phyloP scores from a whole-genome alignment of 2,797 vertebrate species.

The Corythornis leucogaster region DNA sequence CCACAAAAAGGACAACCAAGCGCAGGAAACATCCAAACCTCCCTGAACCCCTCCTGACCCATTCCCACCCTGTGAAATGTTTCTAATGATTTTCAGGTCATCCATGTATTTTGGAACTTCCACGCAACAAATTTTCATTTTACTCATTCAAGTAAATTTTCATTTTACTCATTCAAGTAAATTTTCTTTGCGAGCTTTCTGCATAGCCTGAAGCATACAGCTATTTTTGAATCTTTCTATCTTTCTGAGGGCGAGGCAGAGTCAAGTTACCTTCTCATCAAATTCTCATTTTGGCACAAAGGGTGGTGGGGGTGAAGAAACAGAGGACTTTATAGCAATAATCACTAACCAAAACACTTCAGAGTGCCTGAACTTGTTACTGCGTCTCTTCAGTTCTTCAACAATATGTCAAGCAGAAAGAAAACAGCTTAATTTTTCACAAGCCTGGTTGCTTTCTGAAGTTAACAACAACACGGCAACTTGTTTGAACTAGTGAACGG shows the following conservation, averaged over 20 bases:
- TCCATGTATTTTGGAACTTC: background rate
- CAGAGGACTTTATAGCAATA: slow-evolving; percentile 60
- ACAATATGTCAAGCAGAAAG: slow-evolving; percentile 69
- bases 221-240: slow-evolving; percentile 62
- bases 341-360: slow-evolving; percentile 71
- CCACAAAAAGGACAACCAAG: background rate
- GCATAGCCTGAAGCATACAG: slow-evolving; percentile 1
- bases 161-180: background rate
- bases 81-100: slow-evolving; percentile 3
- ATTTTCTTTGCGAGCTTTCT: slow-evolving; percentile 10
- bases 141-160: slow-evolving; percentile 9
- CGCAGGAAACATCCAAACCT: background rate
- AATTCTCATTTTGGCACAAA: slow-evolving; percentile 65
- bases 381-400: slow-evolving; percentile 50
- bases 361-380: slow-evolving; percentile 67
- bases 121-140: background rate
- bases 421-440: slow-evolving; percentile 72
- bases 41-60: accelerated
- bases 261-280: slow-evolving; percentile 71
- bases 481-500: slow-evolving; percentile 68
- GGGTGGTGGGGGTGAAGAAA: slow-evolving; percentile 59
- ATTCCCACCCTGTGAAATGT: background rate
- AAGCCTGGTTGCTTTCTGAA: slow-evolving; percentile 64
- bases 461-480: slow-evolving; percentile 49
- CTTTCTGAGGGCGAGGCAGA: slow-evolving; percentile 50